Percentiles rank a stretch among this genome's conserved stretches.
These are phyloP conservation scores for Nasonia longicornis DNA, from an alignment of 1,140 invertebrate species.

Conservation along the genomic window DNA sequence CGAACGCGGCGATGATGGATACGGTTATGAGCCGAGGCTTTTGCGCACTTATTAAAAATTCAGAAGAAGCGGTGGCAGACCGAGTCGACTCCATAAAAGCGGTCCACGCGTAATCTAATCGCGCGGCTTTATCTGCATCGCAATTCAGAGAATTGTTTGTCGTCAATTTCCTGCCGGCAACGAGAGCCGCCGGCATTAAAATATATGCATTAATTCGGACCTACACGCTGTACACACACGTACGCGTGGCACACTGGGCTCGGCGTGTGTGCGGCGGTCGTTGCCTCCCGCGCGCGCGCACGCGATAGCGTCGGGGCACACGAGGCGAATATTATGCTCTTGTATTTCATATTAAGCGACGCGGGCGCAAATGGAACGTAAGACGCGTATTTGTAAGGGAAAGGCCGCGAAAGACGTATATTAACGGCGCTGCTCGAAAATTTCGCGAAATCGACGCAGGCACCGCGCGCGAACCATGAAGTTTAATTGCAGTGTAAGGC, in stretches of 20 bases:
- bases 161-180: slow-evolving; percentile 47
- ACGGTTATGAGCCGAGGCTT: no score
- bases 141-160: slow-evolving; percentile 50
- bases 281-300: not conserved
- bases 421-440: no score
- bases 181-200: slow-evolving; percentile 26
- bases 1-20: no score
- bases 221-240: no score
- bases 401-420: no score
- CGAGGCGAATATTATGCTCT: not conserved
- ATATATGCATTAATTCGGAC: slow-evolving; percentile 33
- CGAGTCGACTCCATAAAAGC: not conserved
- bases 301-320: not conserved
- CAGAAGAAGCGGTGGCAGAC: no score
- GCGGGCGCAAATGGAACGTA: not conserved
- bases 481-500: no score
- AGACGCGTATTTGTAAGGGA: not conserved
- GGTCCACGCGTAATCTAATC: slow-evolving; percentile 46
- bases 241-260: not conserved
- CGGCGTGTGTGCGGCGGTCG: not conserved
- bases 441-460: no score
- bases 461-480: no score
- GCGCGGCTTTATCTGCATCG: slow-evolving; percentile 45
- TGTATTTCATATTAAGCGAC: not conserved
- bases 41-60: no score